Conservation (phyloP, 2,797 vertebrate species). For the Falco novaeseelandiae region DNA sequence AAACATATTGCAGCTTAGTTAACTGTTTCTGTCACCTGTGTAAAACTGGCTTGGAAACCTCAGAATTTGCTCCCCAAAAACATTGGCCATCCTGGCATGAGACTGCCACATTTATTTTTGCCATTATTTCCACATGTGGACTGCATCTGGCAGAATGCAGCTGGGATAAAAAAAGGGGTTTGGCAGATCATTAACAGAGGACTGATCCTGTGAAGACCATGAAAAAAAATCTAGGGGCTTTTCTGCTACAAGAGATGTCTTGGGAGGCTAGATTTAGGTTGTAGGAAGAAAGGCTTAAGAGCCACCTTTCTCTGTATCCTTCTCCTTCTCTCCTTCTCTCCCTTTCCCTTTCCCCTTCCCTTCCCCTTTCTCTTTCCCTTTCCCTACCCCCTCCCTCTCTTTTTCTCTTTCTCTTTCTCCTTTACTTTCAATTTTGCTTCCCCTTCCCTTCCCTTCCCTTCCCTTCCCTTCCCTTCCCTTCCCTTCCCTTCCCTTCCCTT, state of each 20-base stretch:
- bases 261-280: background rate
- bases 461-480: no score
- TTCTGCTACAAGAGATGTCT: background rate
- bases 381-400: background rate
- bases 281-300: accelerated
- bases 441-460: no score
- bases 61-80: background rate
- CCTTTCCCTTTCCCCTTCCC: background rate
- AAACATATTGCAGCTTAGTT: background rate
- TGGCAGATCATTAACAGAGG: background rate
- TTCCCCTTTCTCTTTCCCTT: background rate
- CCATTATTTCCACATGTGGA: background rate
- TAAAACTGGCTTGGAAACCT: background rate
- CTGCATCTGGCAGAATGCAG: background rate
- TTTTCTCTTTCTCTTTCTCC: no score
- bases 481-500: no score
- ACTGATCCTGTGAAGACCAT: background rate
- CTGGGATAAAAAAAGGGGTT: background rate
- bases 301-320: accelerated
- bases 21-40: background rate
- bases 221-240: background rate
- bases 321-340: accelerated
- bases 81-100: background rate
- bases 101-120: background rate
- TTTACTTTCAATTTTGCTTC: no score